These are phyloP conservation scores for Crotalus viridis DNA, from an alignment of 2,113 vertebrate genomes.

Conservation along the genomic window DNA sequence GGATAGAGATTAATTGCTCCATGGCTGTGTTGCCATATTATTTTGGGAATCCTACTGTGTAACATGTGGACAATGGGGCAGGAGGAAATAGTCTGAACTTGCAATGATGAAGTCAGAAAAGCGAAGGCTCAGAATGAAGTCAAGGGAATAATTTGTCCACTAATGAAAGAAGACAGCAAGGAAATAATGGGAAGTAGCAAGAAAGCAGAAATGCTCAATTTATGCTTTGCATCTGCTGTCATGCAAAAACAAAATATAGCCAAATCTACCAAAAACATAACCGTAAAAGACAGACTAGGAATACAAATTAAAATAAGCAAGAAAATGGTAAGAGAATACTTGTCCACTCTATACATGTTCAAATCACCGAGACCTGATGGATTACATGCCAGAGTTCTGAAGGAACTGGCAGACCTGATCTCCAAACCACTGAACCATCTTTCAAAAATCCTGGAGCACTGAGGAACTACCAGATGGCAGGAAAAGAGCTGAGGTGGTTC, in stretches of 20 bases:
- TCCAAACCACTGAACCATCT: not conserved
- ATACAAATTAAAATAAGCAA: not conserved
- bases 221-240: not conserved
- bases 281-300: not conserved
- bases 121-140: not conserved
- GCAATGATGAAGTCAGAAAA: not conserved
- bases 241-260: not conserved
- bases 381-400: not conserved
- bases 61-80: not conserved
- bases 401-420: not conserved
- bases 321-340: not conserved
- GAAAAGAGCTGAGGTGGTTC: not conserved
- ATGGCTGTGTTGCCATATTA: not conserved
- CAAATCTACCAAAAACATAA: not conserved
- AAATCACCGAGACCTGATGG: not conserved
- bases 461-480: not conserved
- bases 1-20: not conserved
- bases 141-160: not conserved
- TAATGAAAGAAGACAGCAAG: not conserved
- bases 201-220: not conserved
- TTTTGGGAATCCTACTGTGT: not conserved
- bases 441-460: not conserved
- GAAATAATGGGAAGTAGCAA: not conserved
- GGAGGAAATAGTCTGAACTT: not conserved
- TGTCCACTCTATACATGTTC: not conserved